phyloP scores from a whole-genome alignment of 2,888 invertebrate genomes.

The Zonitis immaculata region DNA sequence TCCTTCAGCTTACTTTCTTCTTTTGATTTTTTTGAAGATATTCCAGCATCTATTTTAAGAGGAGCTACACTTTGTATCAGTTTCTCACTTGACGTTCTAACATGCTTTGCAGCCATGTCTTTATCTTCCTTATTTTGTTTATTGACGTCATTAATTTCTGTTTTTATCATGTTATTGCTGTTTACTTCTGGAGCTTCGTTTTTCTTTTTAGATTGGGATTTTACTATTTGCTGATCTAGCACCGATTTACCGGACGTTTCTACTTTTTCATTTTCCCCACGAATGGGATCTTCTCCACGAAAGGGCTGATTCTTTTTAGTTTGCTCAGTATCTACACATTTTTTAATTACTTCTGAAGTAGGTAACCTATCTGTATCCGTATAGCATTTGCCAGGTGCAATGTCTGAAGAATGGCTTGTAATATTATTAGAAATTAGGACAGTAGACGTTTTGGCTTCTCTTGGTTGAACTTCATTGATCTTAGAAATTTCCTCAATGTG shows the following conservation, averaged over 20 bases:
- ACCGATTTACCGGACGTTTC: background rate
- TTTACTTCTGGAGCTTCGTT: too few relatives aligned
- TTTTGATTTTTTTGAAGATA: slow-evolving; percentile 3
- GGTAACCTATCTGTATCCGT: too few relatives aligned
- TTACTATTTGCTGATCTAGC: background rate
- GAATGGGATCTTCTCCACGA: background rate
- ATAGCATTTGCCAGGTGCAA: too few relatives aligned
- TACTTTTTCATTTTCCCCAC: background rate
- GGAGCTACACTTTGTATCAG: background rate
- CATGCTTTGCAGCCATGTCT: background rate
- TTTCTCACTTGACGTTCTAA: background rate
- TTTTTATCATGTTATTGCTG: too few relatives aligned
- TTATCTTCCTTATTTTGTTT: background rate
- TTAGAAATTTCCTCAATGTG: background rate
- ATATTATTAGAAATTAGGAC: too few relatives aligned
- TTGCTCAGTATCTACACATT: background rate
- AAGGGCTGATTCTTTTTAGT: background rate
- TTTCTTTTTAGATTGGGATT: background rate
- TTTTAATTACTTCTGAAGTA: background rate
- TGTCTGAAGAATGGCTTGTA: too few relatives aligned
- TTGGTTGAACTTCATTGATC: background rate
- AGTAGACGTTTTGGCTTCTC: too few relatives aligned
- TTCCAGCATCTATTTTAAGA: background rate
- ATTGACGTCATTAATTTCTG: background rate
- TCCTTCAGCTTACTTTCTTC: slow-evolving; percentile 10